Evolutionary conservation across 2,888 invertebrate genomes (phyloP).

Genomic region (Drosophila melanocephala): DNA sequence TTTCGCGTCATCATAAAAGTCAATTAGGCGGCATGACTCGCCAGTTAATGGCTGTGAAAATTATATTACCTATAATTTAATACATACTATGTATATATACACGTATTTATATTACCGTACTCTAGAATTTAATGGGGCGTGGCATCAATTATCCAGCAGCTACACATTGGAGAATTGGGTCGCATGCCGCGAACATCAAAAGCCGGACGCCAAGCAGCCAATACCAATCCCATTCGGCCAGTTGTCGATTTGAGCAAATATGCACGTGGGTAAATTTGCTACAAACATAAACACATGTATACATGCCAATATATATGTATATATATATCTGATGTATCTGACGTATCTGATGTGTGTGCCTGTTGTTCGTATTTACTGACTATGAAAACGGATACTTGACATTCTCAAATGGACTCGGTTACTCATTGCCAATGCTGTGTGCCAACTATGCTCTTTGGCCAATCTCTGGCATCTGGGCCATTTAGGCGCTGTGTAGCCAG

Average conservation of each 20-base stretch:
- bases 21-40: slow-evolving; percentile 69
- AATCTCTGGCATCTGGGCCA: slow-evolving; percentile 36
- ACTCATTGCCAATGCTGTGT: neutral
- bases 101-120: slow-evolving; percentile 27
- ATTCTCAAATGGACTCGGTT: slow-evolving; percentile 9
- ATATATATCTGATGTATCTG: neutral
- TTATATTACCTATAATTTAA: slow-evolving; percentile 51
- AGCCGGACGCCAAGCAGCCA: slow-evolving; percentile 1
- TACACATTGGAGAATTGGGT: slow-evolving; percentile 6
- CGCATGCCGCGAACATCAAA: slow-evolving; percentile 13
- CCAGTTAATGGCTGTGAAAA: slow-evolving; percentile 63
- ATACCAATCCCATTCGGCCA: slow-evolving; percentile 35
- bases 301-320: neutral
- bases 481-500: neutral
- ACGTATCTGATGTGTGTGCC: neutral
- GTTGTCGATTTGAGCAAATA: slow-evolving; percentile 16
- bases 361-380: slow-evolving; percentile 59
- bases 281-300: neutral
- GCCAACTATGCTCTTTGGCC: slow-evolving; percentile 24
- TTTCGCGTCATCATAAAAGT: slow-evolving; percentile 66
- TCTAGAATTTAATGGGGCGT: slow-evolving; percentile 68
- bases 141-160: slow-evolving; percentile 58
- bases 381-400: slow-evolving; percentile 67
- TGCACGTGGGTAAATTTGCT: slow-evolving; percentile 5
- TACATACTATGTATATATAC: neutral